A percentile compares a stretch with the other conserved stretches of the same genome.
Evolutionary conservation across 1,140 invertebrate genomes (phyloP).

Genomic region (Brachionus manjavacas): DNA sequence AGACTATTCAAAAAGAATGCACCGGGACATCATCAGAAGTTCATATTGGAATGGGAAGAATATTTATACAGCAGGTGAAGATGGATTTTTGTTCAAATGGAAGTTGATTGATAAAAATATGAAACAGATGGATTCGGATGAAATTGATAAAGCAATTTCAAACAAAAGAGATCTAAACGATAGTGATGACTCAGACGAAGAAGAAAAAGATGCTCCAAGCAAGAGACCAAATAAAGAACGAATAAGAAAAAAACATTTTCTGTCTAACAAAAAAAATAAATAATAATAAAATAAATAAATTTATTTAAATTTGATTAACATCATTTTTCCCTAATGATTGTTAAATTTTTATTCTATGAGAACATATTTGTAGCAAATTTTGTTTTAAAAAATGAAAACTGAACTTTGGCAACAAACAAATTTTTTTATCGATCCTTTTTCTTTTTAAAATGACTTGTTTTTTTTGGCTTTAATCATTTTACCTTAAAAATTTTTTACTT

Average conservation of each 20-base stretch:
- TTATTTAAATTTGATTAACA: too few relatives aligned
- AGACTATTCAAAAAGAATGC: neutral
- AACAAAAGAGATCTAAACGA: neutral
- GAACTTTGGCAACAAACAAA: too few relatives aligned
- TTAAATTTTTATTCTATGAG: too few relatives aligned
- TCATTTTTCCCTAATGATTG: too few relatives aligned
- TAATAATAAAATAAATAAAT: neutral
- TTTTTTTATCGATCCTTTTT: too few relatives aligned
- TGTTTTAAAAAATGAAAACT: too few relatives aligned
- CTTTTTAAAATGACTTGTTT: too few relatives aligned
- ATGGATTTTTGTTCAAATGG: constrained; percentile 40
- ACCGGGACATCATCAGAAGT: neutral
- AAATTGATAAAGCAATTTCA: neutral
- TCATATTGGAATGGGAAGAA: neutral
- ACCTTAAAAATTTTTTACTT: too few relatives aligned
- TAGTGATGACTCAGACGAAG: neutral
- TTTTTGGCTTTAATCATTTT: too few relatives aligned
- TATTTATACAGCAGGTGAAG: constrained; percentile 33
- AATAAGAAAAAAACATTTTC: neutral
- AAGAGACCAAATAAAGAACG: neutral
- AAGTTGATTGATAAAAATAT: neutral
- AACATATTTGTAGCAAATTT: too few relatives aligned
- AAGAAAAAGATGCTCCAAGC: neutral
- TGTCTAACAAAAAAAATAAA: neutral
- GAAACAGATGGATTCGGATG: neutral